A percentile compares a stretch with the other conserved stretches of the same genome.
Conservation (phyloP, 2,797 vertebrate genomes). For the Phrynocephalus vlangalii region DNA sequence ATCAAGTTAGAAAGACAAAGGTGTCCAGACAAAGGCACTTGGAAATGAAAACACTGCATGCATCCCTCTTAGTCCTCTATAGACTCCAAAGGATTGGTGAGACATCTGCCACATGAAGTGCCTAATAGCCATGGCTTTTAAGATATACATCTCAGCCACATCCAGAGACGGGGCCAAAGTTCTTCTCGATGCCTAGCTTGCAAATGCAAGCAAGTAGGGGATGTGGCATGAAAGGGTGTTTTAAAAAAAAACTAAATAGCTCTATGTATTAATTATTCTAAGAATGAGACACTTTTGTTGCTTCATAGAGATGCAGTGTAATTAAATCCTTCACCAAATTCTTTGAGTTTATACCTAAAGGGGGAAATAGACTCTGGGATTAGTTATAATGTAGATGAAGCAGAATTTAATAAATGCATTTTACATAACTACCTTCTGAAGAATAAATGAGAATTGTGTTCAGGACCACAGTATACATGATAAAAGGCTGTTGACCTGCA, state of each 20-base stretch:
- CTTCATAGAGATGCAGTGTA: neutral
- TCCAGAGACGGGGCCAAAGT: neutral
- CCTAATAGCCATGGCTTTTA: neutral
- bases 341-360: conserved; percentile 1
- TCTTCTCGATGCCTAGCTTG: conserved; percentile 1
- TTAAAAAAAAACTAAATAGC: neutral
- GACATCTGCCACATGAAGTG: neutral
- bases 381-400: neutral
- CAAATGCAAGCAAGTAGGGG: conserved; percentile 12
- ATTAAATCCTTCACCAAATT: neutral
- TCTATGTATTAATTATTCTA: neutral
- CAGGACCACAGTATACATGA: neutral
- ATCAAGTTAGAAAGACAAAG: neutral
- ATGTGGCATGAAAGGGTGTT: conserved; percentile 14
- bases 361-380: accelerated
- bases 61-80: neutral
- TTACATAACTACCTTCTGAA: neutral
- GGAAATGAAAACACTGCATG: neutral
- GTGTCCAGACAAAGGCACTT: neutral
- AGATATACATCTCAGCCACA: neutral
- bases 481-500: neutral
- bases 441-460: conserved; percentile 6
- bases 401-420: conserved; percentile 15
- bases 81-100: neutral
- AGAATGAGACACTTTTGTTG: neutral